Evolutionary conservation across 2,888 invertebrate species (phyloP), one percentile per base, ranked within the genome.

Genomic region (Pseudanteris insignis): DNA sequence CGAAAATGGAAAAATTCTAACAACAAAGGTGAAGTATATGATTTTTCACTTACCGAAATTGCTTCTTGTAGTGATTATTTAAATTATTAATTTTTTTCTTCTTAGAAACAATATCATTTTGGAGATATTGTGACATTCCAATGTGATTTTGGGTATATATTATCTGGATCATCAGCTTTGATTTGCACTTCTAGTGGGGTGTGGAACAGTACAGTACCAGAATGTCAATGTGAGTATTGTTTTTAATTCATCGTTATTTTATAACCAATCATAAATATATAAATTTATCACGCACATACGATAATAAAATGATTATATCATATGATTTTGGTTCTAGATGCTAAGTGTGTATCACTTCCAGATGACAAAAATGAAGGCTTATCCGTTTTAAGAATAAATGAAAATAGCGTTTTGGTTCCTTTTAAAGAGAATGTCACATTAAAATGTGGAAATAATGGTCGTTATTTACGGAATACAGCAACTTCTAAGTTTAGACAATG

Each of bases 141-240:
- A 73, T 97, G 97, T 76, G 88, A 94, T 72, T 96, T 96, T 79
- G 97, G 97, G 10, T 94, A 92, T 75, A 90, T 94, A 0, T 90
- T 96, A 87, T 88, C 90, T 55, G 96, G 96, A 40, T 89, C 91
- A 38, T 87, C 92, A 0, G 88, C 91, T 2, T 82, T 97, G 10
- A 84, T 92, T 46, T 98, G 97, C 79, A 89, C 91, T 1, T 91
- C 92, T 2, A 90, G 89, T 75, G 97, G 97, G 36, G 86, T 85
- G 21, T 98, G 97, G 98, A 95, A 96, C 77, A 94, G 94, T 68
- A 89, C 93, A 2, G 87, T 90, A 29, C 97, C 98, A 2, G 90
- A 91, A 80, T 98, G 97, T 81, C 89, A 92, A 84, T 93, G 95
- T 95, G 84, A 86, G 89, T 13, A 25, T 38, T 25, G 5, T 37